phyloP scores from a whole-genome alignment of 2,113 vertebrate species.

The Todiramphus chloris region DNA sequence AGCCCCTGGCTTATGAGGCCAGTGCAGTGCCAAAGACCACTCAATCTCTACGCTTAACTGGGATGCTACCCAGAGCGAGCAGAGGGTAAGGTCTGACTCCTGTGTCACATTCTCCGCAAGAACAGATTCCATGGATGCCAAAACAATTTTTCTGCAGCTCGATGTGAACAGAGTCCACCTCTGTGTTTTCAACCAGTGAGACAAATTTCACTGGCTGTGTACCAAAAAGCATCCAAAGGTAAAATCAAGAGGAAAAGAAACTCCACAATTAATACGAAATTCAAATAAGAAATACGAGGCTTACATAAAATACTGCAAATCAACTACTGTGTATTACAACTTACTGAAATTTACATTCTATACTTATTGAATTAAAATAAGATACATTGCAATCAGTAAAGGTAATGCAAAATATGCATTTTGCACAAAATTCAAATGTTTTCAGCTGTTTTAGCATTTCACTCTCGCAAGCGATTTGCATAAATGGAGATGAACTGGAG shows the following conservation, averaged over 20 bases:
- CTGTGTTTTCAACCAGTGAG: background rate
- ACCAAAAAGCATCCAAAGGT: background rate
- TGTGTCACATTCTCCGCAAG: background rate
- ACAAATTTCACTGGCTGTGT: background rate
- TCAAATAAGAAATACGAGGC: background rate
- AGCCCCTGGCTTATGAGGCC: background rate
- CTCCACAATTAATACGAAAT: background rate
- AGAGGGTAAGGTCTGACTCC: background rate
- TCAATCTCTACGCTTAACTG: background rate
- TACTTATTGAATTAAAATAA: conserved; percentile 11
- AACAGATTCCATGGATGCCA: background rate
- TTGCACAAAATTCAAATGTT: background rate
- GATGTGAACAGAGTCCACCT: background rate
- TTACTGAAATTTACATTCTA: background rate
- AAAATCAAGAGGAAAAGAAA: background rate
- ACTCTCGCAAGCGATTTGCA: background rate
- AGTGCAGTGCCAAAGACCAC: background rate
- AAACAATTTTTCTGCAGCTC: background rate
- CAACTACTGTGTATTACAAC: background rate
- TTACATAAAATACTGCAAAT: background rate
- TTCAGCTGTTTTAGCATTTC: background rate
- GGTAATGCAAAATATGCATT: background rate
- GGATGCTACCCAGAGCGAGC: background rate
- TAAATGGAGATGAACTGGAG: background rate
- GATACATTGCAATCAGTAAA: background rate